Conservation (phyloP, 2,888 invertebrate genomes). For the Ichneumon xanthorius region DNA sequence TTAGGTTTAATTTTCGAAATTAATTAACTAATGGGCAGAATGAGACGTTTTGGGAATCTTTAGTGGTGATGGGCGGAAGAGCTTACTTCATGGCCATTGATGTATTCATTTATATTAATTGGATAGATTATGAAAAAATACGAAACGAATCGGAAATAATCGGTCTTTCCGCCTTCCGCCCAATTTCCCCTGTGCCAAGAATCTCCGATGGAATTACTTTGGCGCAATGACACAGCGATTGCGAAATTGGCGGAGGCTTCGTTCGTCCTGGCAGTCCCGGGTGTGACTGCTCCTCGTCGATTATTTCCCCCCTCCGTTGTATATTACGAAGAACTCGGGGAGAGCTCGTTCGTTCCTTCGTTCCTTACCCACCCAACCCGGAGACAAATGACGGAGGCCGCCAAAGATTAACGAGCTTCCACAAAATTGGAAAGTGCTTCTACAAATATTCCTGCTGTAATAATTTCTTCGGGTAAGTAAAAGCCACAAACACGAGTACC, state of each 20-base stretch:
- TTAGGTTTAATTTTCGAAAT: not conserved
- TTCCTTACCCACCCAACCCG: conserved; percentile 69
- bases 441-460: conserved; percentile 57
- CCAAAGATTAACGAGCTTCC: conserved; percentile 77
- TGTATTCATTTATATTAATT: not conserved
- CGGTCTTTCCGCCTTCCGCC: conserved; percentile 23
- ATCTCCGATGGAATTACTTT: conserved; percentile 83
- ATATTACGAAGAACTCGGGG: conserved; percentile 28
- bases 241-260: conserved; percentile 77
- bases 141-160: conserved; percentile 32
- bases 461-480: conserved; percentile 12
- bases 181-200: conserved; percentile 23
- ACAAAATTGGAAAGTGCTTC: conserved; percentile 71
- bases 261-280: conserved; percentile 64
- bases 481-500: not conserved
- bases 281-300: conserved; percentile 71
- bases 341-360: conserved; percentile 66
- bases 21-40: not conserved
- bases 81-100: not conserved
- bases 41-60: not conserved
- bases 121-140: not conserved
- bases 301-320: conserved; percentile 61
- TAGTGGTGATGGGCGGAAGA: too few species aligned
- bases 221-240: conserved; percentile 84
- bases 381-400: conserved; percentile 78